A percentile compares a stretch with the other conserved stretches of the same genome.
phyloP scores from a whole-genome alignment of 2,113 vertebrate genomes.

The Hippocampus abdominalis region DNA sequence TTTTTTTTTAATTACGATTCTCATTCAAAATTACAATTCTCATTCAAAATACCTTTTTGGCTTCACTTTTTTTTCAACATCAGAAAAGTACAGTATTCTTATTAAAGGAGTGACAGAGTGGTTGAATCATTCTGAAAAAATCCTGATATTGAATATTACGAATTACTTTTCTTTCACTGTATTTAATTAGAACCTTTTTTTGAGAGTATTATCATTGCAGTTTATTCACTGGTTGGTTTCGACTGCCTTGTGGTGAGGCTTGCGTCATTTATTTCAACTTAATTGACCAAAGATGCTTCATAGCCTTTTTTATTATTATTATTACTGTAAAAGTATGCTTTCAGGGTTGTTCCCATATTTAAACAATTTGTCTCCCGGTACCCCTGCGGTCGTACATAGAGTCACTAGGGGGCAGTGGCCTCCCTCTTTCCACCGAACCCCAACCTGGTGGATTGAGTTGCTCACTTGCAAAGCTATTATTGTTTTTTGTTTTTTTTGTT shows the following conservation, averaged over 20 bases:
- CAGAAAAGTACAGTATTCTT: not conserved
- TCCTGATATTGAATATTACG: not conserved
- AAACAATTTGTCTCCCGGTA: not conserved
- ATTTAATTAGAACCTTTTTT: not conserved
- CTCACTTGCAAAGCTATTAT: not conserved
- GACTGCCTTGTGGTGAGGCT: not conserved
- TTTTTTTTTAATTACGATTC: no score
- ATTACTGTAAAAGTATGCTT: not conserved
- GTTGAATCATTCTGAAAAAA: not conserved
- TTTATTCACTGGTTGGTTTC: not conserved
- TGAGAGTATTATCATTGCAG: not conserved
- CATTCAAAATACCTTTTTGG: no score
- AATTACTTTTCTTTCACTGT: not conserved
- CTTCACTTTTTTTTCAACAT: not conserved
- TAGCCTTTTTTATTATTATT: not conserved
- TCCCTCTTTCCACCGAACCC: constrained; percentile 15
- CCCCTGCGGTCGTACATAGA: constrained; percentile 11
- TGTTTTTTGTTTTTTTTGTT: not conserved
- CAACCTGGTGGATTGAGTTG: not conserved
- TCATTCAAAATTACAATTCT: no score
- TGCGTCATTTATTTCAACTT: not conserved
- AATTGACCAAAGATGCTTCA: not conserved
- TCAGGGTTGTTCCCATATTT: not conserved
- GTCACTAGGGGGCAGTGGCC: constrained; percentile 65
- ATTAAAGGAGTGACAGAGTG: not conserved